These are phyloP conservation scores for Sinonovacula constricta DNA, from an alignment of 1,140 invertebrate species.

Conservation along the genomic window DNA sequence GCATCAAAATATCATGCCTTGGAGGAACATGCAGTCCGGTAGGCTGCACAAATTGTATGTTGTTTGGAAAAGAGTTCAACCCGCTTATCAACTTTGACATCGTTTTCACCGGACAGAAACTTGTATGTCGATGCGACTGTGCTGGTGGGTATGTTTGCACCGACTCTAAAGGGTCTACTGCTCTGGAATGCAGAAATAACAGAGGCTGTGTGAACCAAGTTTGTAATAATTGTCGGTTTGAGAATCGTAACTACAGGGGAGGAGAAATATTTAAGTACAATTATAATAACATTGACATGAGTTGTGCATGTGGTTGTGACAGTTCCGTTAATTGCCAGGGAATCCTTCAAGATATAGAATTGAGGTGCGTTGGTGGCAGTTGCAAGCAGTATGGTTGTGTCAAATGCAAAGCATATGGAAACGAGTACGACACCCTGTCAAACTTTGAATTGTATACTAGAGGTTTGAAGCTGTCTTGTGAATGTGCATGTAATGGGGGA, in stretches of 20 bases:
- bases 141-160: constrained; percentile 27
- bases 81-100: constrained; percentile 26
- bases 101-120: constrained; percentile 12
- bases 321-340: constrained; percentile 22
- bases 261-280: constrained; percentile 17
- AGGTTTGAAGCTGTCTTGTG: constrained; percentile 26
- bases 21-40: constrained; percentile 31
- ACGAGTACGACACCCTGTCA: constrained; percentile 7
- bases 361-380: constrained; percentile 24
- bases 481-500: constrained; percentile 35
- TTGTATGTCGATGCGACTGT: constrained; percentile 33
- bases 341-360: constrained; percentile 27
- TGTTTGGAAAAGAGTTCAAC: constrained; percentile 31
- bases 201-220: constrained; percentile 1
- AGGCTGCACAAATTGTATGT: constrained; percentile 34
- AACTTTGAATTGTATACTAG: constrained; percentile 17
- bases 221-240: constrained; percentile 5
- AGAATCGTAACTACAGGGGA: constrained; percentile 11
- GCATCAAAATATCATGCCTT: constrained; percentile 31
- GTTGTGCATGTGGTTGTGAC: constrained; percentile 47
- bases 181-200: neutral
- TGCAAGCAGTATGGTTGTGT: constrained; percentile 25
- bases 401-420: constrained; percentile 37
- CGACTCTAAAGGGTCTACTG: neutral
- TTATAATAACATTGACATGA: constrained; percentile 39